A percentile compares a stretch with the other conserved stretches of the same genome.
Evolutionary conservation across 2,113 vertebrate genomes (phyloP).

Genomic region (Chroicocephalus ridibundus): DNA sequence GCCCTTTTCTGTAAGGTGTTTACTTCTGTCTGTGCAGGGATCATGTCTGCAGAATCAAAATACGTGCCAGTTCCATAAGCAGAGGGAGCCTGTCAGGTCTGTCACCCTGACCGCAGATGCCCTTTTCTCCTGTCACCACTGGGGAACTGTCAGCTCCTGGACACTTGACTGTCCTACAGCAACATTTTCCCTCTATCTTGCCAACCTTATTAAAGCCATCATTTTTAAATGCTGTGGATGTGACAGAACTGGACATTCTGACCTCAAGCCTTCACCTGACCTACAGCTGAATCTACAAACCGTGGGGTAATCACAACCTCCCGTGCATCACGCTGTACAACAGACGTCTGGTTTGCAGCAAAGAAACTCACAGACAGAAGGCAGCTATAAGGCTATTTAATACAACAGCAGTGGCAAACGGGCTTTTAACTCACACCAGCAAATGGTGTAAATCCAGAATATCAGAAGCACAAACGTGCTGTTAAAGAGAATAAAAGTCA

Average conservation of each 20-base stretch:
- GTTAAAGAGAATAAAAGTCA: not conserved
- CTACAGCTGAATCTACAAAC: not conserved
- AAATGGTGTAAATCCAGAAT: not conserved
- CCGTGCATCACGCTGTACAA: accelerated
- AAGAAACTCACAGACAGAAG: not conserved
- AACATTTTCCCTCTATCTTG: not conserved
- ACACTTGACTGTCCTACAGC: not conserved
- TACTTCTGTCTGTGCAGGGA: not conserved
- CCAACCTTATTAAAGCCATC: not conserved
- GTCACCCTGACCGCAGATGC: not conserved
- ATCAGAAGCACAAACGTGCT: not conserved
- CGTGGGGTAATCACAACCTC: accelerated
- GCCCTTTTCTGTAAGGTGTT: accelerated
- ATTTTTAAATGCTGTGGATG: not conserved
- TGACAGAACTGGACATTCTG: not conserved
- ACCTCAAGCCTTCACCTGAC: not conserved
- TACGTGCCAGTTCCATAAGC: accelerated
- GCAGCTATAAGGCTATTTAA: not conserved
- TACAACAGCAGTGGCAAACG: not conserved
- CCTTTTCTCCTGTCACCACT: accelerated
- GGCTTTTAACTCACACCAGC: not conserved
- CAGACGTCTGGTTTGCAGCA: not conserved
- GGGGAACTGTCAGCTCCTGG: not conserved
- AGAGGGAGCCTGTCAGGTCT: not conserved
- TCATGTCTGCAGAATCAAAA: not conserved